A percentile compares a stretch with the other conserved stretches of the same genome.
These are phyloP conservation scores for Piaya cayana DNA, from an alignment of 2,113 vertebrate genomes.

Conservation along the genomic window DNA sequence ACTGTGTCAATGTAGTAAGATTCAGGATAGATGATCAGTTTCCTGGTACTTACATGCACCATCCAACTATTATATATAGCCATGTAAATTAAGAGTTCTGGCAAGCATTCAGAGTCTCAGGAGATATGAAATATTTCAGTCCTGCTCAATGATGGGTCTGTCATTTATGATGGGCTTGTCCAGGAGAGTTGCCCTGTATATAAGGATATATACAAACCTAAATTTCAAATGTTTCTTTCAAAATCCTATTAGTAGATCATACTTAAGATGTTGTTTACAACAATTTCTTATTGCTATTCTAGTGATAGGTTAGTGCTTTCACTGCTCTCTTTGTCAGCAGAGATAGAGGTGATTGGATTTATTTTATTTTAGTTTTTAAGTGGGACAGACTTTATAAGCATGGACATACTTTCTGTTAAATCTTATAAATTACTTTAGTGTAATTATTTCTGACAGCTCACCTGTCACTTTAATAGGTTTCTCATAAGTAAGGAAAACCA, in stretches of 20 bases:
- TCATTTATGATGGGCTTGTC: not conserved
- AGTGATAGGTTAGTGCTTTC: not conserved
- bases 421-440: not conserved
- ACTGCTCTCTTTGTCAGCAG: not conserved
- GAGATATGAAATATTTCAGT: not conserved
- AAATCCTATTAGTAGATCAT: not conserved
- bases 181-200: not conserved
- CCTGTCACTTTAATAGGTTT: not conserved
- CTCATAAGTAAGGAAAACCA: not conserved
- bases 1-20: not conserved
- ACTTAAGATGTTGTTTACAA: not conserved
- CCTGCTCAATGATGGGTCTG: not conserved
- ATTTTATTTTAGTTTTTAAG: not conserved
- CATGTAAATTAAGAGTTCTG: not conserved
- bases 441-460: not conserved
- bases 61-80: not conserved
- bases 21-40: not conserved
- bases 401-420: not conserved
- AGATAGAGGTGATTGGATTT: not conserved
- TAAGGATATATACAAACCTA: not conserved
- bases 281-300: not conserved
- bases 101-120: not conserved
- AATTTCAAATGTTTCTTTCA: not conserved
- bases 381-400: not conserved
- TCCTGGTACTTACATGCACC: not conserved